Percentiles rank a stretch among this genome's conserved stretches.
Evolutionary conservation across 2,888 invertebrate genomes (phyloP).

Genomic region (Acanthopleura granulata): DNA sequence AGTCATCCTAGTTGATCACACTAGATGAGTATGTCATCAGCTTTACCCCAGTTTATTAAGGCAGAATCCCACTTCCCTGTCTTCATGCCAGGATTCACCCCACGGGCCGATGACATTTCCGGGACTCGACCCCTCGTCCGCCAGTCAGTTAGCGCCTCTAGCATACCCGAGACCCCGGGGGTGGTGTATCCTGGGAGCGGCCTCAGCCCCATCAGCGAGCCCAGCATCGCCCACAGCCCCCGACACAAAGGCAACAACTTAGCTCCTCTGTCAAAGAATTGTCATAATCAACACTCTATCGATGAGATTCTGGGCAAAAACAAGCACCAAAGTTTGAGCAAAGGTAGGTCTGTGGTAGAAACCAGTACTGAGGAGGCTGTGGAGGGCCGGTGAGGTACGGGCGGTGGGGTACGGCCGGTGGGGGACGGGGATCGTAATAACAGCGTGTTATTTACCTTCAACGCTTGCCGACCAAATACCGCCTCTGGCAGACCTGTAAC

Average conservation of each 20-base stretch:
- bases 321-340: slow-evolving; percentile 29
- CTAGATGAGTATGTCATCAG: neutral
- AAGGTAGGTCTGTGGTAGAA: slow-evolving; percentile 31
- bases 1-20: too few relatives aligned
- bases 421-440: too few relatives aligned
- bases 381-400: too few relatives aligned
- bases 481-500: too few relatives aligned
- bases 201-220: neutral
- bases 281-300: slow-evolving; percentile 49
- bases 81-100: neutral
- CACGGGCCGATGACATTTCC: neutral
- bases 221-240: neutral
- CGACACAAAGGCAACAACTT: neutral
- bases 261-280: neutral
- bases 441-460: too few relatives aligned
- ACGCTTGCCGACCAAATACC: too few relatives aligned
- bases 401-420: too few relatives aligned
- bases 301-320: slow-evolving; percentile 52
- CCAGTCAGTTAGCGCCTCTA: neutral
- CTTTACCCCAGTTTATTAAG: neutral
- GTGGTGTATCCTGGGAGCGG: neutral
- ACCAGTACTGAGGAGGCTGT: neutral
- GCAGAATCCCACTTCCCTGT: neutral
- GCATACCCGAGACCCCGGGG: neutral
- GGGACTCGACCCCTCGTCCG: neutral